Conservation (phyloP, 2,797 vertebrate species). For the Microchirus variegatus region DNA sequence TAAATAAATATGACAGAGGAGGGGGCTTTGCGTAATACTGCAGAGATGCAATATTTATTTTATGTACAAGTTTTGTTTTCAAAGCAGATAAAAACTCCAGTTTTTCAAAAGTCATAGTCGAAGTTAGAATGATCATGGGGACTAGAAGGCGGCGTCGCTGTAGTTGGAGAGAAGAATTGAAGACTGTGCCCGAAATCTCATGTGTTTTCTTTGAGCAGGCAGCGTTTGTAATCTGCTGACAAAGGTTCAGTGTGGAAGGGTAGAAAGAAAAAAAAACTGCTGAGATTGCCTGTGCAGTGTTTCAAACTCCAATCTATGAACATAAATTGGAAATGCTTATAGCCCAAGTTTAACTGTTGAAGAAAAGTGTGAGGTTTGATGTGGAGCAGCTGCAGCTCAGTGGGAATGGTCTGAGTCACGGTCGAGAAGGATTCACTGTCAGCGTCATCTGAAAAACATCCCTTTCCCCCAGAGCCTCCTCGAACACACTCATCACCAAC, state of each 20-base stretch:
- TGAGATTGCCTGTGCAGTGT: constrained; percentile 7
- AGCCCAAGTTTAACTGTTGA: constrained; percentile 9
- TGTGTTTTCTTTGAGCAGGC: constrained; percentile 12
- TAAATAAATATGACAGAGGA: constrained; percentile 1
- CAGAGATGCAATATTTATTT: background rate
- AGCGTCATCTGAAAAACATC: constrained; percentile 8
- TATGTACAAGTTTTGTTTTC: background rate
- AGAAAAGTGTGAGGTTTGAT: background rate
- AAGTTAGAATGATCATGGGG: background rate
- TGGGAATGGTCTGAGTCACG: background rate
- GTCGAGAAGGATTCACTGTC: background rate
- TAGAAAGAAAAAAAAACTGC: background rate
- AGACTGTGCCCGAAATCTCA: constrained; percentile 1
- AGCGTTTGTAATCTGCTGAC: constrained; percentile 12
- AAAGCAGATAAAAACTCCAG: background rate
- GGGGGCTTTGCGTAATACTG: constrained; percentile 3
- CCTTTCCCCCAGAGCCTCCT: constrained; percentile 7
- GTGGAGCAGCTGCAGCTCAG: background rate
- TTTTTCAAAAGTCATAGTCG: background rate
- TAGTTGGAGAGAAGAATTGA: background rate
- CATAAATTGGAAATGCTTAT: constrained; percentile 3
- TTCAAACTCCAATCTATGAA: constrained; percentile 18
- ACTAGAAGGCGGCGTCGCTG: constrained; percentile 8
- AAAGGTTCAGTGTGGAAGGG: constrained; percentile 9
- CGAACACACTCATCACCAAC: background rate